phyloP scores from a whole-genome alignment of 2,888 invertebrate genomes.

The Netelia melanura region DNA sequence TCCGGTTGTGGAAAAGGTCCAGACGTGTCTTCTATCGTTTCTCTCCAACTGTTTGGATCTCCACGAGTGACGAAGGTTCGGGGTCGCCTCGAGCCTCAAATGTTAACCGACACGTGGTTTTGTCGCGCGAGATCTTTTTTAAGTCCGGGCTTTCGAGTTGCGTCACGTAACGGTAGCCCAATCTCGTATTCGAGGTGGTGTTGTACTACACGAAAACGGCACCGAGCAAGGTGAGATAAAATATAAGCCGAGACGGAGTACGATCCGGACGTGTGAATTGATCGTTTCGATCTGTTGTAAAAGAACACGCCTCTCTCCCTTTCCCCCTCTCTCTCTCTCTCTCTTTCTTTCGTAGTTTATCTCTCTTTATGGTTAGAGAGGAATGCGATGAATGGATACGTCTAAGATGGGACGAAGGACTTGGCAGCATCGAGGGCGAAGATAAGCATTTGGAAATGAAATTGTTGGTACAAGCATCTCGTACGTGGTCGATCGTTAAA shows the following conservation, averaged over 20 bases:
- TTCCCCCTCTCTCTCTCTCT: background rate
- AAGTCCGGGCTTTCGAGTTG: conserved; percentile 49
- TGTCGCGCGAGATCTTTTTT: conserved; percentile 13
- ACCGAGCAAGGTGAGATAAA: background rate
- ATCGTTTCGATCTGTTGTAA: conserved; percentile 36
- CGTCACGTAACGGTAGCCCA: conserved; percentile 41
- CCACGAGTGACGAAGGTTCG: too few relatives aligned
- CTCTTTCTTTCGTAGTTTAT: background rate
- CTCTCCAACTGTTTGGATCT: background rate
- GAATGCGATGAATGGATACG: conserved; percentile 36
- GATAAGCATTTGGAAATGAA: conserved; percentile 35
- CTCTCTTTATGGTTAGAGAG: background rate
- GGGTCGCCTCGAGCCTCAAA: conserved; percentile 6
- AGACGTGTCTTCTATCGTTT: background rate
- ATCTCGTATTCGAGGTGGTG: conserved; percentile 32
- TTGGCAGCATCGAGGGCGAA: conserved; percentile 45
- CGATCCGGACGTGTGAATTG: conserved; percentile 48
- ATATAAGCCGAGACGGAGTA: conserved; percentile 16
- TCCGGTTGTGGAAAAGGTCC: background rate
- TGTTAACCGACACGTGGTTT: conserved; percentile 14
- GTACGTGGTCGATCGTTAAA: too few relatives aligned
- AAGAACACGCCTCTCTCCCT: background rate
- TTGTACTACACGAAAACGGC: background rate
- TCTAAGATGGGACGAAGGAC: conserved; percentile 41
- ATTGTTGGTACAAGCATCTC: too few relatives aligned